phyloP scores from a whole-genome alignment of 2,113 vertebrate genomes.

The Cepphus grylle region DNA sequence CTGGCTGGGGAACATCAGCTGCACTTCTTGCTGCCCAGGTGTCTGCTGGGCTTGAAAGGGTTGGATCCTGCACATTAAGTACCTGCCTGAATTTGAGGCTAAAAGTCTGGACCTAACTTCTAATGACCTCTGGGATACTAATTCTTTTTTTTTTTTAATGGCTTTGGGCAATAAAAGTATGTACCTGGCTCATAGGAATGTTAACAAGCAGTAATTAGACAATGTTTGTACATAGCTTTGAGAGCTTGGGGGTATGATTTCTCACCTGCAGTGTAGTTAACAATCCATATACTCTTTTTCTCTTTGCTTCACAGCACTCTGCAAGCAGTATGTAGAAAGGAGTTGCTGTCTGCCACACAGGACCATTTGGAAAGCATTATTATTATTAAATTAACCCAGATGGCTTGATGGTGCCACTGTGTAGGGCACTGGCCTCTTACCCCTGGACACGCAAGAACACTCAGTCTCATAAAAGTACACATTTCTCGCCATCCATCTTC shows the following conservation, averaged over 20 bases:
- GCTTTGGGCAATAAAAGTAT: neutral
- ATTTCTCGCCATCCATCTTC: neutral
- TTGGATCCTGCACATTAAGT: neutral
- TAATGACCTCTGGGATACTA: neutral
- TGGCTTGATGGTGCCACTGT: neutral
- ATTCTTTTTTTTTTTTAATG: neutral
- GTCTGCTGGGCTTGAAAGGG: neutral
- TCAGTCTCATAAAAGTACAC: neutral
- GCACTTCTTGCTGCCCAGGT: neutral
- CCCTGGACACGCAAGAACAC: neutral
- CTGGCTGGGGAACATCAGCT: neutral
- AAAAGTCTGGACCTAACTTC: neutral
- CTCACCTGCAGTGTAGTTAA: neutral
- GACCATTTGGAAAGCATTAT: neutral
- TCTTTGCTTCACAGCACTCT: neutral
- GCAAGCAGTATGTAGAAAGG: neutral
- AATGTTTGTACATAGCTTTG: neutral
- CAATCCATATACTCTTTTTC: neutral
- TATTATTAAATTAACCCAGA: neutral
- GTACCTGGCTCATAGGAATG: neutral
- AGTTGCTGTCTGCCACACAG: neutral
- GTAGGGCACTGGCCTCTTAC: neutral
- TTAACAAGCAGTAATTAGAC: conserved; percentile 24
- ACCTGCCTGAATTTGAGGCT: neutral
- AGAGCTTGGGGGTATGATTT: neutral